Evolutionary conservation across 2,797 vertebrate genomes (phyloP).

Genomic region (Paramormyrops hopkinsi): DNA sequence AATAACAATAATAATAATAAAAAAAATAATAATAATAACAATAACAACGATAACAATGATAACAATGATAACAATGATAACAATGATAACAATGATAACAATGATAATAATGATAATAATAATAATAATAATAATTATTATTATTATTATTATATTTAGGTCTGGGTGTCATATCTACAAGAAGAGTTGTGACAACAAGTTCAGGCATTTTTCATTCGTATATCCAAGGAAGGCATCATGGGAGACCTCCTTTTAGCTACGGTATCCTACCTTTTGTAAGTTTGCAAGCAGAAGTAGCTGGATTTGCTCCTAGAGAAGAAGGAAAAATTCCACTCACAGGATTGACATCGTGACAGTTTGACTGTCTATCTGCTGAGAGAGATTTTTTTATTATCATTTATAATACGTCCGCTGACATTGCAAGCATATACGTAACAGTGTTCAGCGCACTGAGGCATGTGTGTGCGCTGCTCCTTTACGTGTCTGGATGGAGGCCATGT

Average conservation of each 20-base stretch:
- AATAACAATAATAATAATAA: too few relatives aligned
- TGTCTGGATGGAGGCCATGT: not conserved
- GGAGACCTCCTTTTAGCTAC: not conserved
- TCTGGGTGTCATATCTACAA: not conserved
- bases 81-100: too few relatives aligned
- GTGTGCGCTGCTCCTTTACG: not conserved
- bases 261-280: not conserved
- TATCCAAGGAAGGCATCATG: not conserved
- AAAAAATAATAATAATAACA: too few relatives aligned
- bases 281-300: not conserved
- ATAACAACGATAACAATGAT: too few relatives aligned
- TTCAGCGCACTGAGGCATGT: not conserved
- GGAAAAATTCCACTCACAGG: not conserved
- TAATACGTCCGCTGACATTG: not conserved
- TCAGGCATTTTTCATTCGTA: not conserved
- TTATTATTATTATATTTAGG: not conserved
- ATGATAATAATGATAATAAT: too few relatives aligned
- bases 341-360: not conserved
- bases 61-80: too few relatives aligned
- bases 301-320: not conserved
- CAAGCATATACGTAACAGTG: not conserved
- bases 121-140: too few relatives aligned
- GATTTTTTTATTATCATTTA: not conserved
- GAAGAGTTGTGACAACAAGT: not conserved
- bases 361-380: not conserved